phyloP scores from a whole-genome alignment of 2,888 invertebrate species.

The Magallana nippona region DNA sequence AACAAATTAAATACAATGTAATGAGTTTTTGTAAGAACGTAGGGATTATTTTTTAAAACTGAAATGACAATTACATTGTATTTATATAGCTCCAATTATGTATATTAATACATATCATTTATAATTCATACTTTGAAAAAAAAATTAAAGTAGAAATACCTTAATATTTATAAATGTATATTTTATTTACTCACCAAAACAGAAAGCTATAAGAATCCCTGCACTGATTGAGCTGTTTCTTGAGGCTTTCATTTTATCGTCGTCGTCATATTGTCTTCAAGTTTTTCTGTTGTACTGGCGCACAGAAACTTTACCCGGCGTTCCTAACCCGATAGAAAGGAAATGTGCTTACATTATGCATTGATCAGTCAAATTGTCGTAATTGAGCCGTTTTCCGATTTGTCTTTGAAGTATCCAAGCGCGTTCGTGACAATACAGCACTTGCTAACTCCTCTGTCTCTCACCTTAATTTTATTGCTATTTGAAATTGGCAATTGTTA shows the following conservation, averaged over 20 bases:
- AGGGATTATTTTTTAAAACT: no score
- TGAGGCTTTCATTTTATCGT: conserved; percentile 11
- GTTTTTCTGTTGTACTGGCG: not conserved
- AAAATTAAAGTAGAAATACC: no score
- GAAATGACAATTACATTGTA: no score
- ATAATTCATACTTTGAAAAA: not conserved
- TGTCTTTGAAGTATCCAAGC: conserved; percentile 14
- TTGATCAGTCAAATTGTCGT: conserved; percentile 32
- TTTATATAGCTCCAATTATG: no score
- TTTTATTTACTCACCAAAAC: not conserved
- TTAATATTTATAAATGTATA: not conserved
- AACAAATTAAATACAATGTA: no score
- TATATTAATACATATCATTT: not conserved
- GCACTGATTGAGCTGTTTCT: not conserved
- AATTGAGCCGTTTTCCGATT: conserved; percentile 35
- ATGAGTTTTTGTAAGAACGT: no score
- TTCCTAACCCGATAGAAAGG: not conserved
- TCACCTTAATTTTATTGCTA: conserved; percentile 31
- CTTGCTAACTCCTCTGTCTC: not conserved
- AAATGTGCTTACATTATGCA: conserved; percentile 35
- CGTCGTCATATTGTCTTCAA: conserved; percentile 16
- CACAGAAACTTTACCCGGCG: not conserved
- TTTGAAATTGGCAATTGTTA: conserved; percentile 24
- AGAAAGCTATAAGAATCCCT: not conserved
- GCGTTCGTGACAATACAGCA: conserved; percentile 17